Percentiles rank a stretch among this genome's conserved stretches.
Evolutionary conservation across 1,140 invertebrate genomes (phyloP).

Genomic region (Eumaeus atala): DNA sequence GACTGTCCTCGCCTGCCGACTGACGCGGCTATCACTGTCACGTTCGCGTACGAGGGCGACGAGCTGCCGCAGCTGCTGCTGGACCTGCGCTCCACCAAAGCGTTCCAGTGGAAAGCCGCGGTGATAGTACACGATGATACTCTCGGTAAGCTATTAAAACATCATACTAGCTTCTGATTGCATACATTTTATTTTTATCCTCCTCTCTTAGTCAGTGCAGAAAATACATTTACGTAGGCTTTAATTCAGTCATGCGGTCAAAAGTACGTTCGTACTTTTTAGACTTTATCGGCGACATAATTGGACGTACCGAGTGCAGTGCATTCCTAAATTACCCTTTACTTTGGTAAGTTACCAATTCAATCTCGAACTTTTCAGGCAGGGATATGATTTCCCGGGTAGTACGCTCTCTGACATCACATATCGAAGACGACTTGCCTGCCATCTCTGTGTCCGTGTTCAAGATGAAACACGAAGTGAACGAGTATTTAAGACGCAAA

Average conservation of each 20-base stretch:
- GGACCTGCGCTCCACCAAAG: slow-evolving; percentile 78
- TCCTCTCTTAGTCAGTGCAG: no score
- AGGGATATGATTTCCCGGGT: slow-evolving; percentile 78
- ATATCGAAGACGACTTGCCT: slow-evolving; percentile 59
- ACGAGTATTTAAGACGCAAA: slow-evolving; percentile 63
- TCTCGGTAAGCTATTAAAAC: slow-evolving; percentile 75
- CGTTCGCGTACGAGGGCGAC: slow-evolving; percentile 76
- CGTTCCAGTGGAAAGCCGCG: slow-evolving; percentile 81
- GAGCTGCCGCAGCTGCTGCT: slow-evolving; percentile 84
- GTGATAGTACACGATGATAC: slow-evolving; percentile 82
- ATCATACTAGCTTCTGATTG: slow-evolving; percentile 21
- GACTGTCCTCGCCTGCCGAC: slow-evolving; percentile 83
- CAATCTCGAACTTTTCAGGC: slow-evolving; percentile 47
- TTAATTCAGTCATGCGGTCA: no score
- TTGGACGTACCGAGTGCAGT: no score
- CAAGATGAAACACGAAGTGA: slow-evolving; percentile 70
- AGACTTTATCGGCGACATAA: no score
- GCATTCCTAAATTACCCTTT: no score
- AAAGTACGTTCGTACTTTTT: no score
- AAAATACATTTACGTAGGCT: no score
- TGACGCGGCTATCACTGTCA: slow-evolving; percentile 80
- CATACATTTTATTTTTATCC: no score
- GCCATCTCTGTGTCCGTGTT: slow-evolving; percentile 75
- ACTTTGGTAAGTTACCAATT: no score
- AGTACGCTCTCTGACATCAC: slow-evolving; percentile 71